Base-by-base conservation (phyloP, 2,797 vertebrate genomes). In the Cercopithecus petaurista region DNA sequence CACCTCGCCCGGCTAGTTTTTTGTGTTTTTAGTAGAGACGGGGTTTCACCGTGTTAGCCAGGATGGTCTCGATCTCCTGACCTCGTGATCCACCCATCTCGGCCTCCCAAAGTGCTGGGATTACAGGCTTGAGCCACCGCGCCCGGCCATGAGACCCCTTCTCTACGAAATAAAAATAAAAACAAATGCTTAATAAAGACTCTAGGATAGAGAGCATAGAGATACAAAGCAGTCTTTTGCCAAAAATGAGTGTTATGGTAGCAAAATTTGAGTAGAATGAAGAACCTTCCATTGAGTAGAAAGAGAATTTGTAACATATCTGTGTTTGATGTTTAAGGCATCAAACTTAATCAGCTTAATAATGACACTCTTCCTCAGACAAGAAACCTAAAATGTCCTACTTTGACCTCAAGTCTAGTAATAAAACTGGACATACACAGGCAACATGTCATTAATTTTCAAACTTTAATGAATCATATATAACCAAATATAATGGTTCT, bases 161-260 rank as follows among this genome's bases (percentile, higher is more conserved):
- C n/a, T 36, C n/a, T 11, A 39, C 22, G 2, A 36, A 72, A 24
- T 22, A 72, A 72, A 67, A 72, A 22, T 22, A 72, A 92, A 75
- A 75, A 41, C 41, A 43, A 50, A 48, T 46, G 14, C 28, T 77
- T 48, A 64, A 19, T 79, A 36, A 59, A n/a, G 33, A 70, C 11
- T 41, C 11, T 61, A 67, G 61, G 2, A 24, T 15, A 64, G 43
- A 79, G 10, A 64, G 24, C 15, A 80, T 41, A 90, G 46, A 64
- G 36, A 79, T 76, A 70, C 3, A 88, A 86, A 76, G 26, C 17
- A 75, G 17, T 80, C 13, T 50, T 28, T 92, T 95, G 85, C 11
- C 67, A 95, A 61, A 93, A 92, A 82, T 22, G 36, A 92, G 21
- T 88, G 36, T 90, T 84, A 93, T 59, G 13, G 6, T 39, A 90